Evolutionary conservation across 2,888 invertebrate genomes (phyloP).

Genomic region (Drosophila bunnanda): DNA sequence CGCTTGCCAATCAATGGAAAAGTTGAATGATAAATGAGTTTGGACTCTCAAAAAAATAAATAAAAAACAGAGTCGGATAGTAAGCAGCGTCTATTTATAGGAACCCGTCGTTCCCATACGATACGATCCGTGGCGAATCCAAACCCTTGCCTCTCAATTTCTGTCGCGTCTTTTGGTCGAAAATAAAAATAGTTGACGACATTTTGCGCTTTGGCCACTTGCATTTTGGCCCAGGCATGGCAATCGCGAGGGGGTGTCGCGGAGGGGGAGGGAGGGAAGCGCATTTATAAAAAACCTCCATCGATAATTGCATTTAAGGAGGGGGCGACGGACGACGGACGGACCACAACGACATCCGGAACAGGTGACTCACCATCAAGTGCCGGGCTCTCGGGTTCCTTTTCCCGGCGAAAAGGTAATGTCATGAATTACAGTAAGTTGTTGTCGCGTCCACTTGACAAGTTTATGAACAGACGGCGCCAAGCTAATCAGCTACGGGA

Average conservation of each 20-base stretch:
- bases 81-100: slow-evolving; percentile 29
- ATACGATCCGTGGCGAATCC: slow-evolving; percentile 10
- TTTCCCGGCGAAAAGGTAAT: slow-evolving; percentile 1
- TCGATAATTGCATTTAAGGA: slow-evolving; percentile 18
- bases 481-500: slow-evolving; percentile 25
- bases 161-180: slow-evolving; percentile 19
- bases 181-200: slow-evolving; percentile 53
- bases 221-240: slow-evolving; percentile 24
- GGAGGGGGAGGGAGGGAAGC: no score
- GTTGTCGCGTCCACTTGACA: slow-evolving; percentile 24
- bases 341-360: slow-evolving; percentile 16
- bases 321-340: no score
- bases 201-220: slow-evolving; percentile 39
- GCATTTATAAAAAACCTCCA: slow-evolving; percentile 12
- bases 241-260: not conserved
- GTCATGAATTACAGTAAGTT: slow-evolving; percentile 14
- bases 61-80: not conserved
- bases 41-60: slow-evolving; percentile 13
- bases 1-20: slow-evolving; percentile 37
- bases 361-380: slow-evolving; percentile 28
- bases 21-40: slow-evolving; percentile 39
- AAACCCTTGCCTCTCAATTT: not conserved
- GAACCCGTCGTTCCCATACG: not conserved
- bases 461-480: slow-evolving; percentile 37
- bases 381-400: not conserved